phyloP scores from a whole-genome alignment of 2,113 vertebrate genomes.

The Pterophyllum scalare region DNA sequence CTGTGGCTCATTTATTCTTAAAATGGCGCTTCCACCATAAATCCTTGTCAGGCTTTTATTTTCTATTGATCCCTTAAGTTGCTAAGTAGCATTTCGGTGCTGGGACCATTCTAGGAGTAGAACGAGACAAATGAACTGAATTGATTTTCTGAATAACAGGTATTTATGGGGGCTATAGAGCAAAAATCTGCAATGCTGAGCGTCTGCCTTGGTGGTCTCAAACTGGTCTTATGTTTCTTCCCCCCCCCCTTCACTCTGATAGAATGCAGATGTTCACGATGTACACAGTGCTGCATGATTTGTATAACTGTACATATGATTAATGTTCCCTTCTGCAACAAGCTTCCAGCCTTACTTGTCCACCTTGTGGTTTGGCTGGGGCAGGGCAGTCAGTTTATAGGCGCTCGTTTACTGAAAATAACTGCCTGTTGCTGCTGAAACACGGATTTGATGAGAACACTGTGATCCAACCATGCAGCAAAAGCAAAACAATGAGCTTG shows the following conservation, averaged over 20 bases:
- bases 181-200: background rate
- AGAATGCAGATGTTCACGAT: background rate
- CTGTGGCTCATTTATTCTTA: slow-evolving; percentile 55
- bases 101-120: slow-evolving; percentile 20
- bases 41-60: slow-evolving; percentile 66
- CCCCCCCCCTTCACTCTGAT: background rate
- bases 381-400: slow-evolving; percentile 3
- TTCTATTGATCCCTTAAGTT: slow-evolving; percentile 65
- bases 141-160: slow-evolving; percentile 54
- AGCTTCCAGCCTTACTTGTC: background rate
- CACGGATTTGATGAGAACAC: slow-evolving; percentile 38
- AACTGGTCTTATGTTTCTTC: background rate
- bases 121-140: slow-evolving; percentile 52
- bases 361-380: background rate
- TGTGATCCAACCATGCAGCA: slow-evolving; percentile 9
- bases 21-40: slow-evolving; percentile 45
- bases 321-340: slow-evolving; percentile 2
- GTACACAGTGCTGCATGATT: background rate
- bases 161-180: slow-evolving; percentile 22
- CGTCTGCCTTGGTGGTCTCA: background rate
- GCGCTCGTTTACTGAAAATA: slow-evolving; percentile 20
- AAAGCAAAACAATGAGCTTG: slow-evolving; percentile 37
- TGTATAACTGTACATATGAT: slow-evolving; percentile 9
- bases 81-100: slow-evolving; percentile 50
- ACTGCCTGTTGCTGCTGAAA: slow-evolving; percentile 4